Evolutionary conservation across 2,113 vertebrate genomes (phyloP).

Genomic region (Mandrillus leucophaeus): DNA sequence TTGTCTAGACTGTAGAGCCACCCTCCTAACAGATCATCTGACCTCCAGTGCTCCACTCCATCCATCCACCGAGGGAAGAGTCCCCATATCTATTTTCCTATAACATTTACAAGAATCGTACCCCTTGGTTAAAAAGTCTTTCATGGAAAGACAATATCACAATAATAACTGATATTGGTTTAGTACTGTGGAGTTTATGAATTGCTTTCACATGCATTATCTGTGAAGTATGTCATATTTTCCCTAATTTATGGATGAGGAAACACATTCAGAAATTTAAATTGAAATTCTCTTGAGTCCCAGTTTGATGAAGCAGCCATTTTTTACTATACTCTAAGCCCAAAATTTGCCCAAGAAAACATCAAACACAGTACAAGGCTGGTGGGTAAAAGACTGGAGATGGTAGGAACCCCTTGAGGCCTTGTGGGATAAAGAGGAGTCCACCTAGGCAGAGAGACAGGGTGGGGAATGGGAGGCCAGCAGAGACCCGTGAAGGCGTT

Average conservation of each 20-base stretch:
- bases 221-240: conserved; percentile 11
- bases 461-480: not conserved
- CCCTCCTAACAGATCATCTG: not conserved
- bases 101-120: not conserved
- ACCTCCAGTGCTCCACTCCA: not conserved
- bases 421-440: not conserved
- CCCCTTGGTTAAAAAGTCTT: not conserved
- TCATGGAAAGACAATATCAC: not conserved
- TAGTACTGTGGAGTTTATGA: not conserved
- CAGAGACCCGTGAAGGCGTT: not conserved
- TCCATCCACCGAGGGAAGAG: not conserved
- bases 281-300: not conserved
- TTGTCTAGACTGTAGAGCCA: not conserved
- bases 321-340: not conserved
- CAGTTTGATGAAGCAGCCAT: not conserved
- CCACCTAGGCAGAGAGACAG: not conserved
- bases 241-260: not conserved
- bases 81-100: not conserved
- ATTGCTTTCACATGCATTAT: conserved; percentile 25
- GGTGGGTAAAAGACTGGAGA: not conserved
- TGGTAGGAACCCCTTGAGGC: not conserved
- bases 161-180: not conserved
- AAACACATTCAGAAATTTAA: not conserved
- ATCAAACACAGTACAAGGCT: not conserved
- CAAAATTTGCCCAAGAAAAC: not conserved